A percentile compares a stretch with the other conserved stretches of the same genome.
Conservation (phyloP, 1,140 invertebrate genomes). For the Sycophaga agraensis region DNA sequence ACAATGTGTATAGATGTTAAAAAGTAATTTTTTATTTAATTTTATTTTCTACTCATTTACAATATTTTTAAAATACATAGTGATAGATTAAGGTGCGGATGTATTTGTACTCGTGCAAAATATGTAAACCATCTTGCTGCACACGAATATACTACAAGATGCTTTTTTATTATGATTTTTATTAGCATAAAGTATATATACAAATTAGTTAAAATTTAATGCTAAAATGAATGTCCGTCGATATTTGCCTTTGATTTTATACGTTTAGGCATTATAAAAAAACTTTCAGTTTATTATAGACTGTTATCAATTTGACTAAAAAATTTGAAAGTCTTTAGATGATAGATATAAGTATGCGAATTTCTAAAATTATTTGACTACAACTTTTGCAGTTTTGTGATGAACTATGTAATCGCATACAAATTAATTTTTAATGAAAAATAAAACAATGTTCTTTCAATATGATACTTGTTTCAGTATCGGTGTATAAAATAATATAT, state of each 20-base stretch:
- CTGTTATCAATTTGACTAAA: constrained; percentile 3
- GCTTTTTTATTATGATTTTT: too few relatives aligned
- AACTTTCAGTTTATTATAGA: background rate
- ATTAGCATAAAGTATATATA: too few relatives aligned
- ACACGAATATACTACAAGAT: too few relatives aligned
- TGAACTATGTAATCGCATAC: background rate
- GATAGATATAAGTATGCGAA: constrained; percentile 3
- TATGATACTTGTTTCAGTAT: constrained; percentile 13
- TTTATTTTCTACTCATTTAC: background rate
- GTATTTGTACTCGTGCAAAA: constrained; percentile 17
- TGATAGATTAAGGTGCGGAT: background rate
- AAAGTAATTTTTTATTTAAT: background rate
- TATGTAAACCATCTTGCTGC: too few relatives aligned
- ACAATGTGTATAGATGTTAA: constrained; percentile 9
- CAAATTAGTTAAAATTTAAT: background rate
- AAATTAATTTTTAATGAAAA: constrained; percentile 5
- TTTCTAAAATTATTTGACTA: constrained; percentile 23
- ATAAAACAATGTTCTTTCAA: background rate
- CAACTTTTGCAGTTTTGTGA: background rate
- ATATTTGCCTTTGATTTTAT: constrained; percentile 16
- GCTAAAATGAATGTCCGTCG: constrained; percentile 3
- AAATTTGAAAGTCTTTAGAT: constrained; percentile 14
- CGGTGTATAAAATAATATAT: background rate
- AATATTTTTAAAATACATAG: background rate
- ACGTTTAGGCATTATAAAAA: background rate